Conservation (phyloP, 2,797 vertebrate species). For the Ambastaia sidthimunki region DNA sequence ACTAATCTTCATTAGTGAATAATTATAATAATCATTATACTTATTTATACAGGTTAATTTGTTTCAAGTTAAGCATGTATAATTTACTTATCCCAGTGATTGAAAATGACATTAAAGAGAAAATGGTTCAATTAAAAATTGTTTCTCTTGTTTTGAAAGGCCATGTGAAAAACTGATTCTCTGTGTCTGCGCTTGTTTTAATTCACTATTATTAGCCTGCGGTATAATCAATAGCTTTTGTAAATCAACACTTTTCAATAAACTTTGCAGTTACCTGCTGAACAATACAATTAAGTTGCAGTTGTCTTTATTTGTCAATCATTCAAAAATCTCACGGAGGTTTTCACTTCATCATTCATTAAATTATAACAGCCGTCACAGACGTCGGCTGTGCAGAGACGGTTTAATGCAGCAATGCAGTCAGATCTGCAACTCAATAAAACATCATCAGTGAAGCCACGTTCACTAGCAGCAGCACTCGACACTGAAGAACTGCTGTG, state of each 20-base stretch:
- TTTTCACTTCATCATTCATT: not conserved
- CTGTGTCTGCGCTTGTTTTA: not conserved
- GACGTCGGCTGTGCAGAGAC: not conserved
- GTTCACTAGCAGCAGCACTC: not conserved
- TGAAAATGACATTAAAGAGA: not conserved
- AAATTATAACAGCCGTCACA: not conserved
- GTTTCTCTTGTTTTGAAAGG: constrained; percentile 2
- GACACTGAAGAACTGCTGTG: not conserved
- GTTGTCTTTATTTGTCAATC: not conserved
- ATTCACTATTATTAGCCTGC: not conserved
- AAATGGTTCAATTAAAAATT: not conserved
- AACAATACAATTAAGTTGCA: not conserved
- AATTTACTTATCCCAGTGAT: not conserved
- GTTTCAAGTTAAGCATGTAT: not conserved
- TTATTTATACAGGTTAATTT: not conserved
- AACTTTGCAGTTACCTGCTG: constrained; percentile 8
- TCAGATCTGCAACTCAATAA: not conserved
- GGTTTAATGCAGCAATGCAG: not conserved
- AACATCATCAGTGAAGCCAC: not conserved
- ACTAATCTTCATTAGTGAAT: not conserved
- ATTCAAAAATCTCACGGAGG: not conserved
- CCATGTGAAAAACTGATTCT: not conserved
- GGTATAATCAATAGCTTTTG: constrained; percentile 2
- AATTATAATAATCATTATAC: no score
- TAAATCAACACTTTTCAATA: constrained; percentile 22